These are phyloP conservation scores for Pristis pectinata DNA, from an alignment of 2,797 vertebrate genomes.

Conservation along the genomic window DNA sequence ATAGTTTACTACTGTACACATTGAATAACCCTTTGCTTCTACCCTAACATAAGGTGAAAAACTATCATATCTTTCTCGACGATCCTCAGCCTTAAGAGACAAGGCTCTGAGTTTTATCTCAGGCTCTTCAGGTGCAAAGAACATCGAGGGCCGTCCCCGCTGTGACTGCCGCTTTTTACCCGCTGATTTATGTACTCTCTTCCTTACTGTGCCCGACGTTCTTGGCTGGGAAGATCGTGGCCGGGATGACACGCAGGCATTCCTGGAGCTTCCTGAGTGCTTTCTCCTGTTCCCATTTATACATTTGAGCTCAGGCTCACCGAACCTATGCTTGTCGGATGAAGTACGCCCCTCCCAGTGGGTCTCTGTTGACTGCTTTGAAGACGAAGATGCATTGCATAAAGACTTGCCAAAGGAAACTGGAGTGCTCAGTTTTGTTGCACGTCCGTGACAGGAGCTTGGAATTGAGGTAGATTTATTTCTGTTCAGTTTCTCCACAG, in stretches of 20 bases:
- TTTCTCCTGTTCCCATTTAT: conserved; percentile 23
- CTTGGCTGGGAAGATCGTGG: conserved; percentile 40
- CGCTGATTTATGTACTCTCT: conserved; percentile 24
- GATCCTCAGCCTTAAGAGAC: conserved; percentile 57
- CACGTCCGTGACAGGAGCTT: neutral
- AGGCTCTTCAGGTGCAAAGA: conserved; percentile 62
- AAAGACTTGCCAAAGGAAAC: neutral
- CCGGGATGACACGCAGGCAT: conserved; percentile 44
- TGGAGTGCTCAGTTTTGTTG: conserved; percentile 31
- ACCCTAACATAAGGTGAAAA: conserved; percentile 60
- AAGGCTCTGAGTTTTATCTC: conserved; percentile 65
- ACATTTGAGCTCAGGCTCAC: neutral
- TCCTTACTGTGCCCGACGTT: conserved; percentile 39
- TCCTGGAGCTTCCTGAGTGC: neutral
- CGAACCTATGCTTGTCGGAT: neutral
- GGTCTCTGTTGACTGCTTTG: neutral
- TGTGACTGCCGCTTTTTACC: conserved; percentile 48
- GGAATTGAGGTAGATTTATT: conserved; percentile 35
- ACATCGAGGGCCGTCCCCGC: conserved; percentile 42
- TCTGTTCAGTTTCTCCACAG: conserved; percentile 8
- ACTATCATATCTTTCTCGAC: conserved; percentile 51
- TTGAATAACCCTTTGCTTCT: conserved; percentile 46
- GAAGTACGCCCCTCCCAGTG: neutral
- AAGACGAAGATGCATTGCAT: conserved; percentile 13
- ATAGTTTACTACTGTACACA: conserved; percentile 61